Evolutionary conservation across 2,797 vertebrate genomes (phyloP).

Genomic region (Anguilla obscura): DNA sequence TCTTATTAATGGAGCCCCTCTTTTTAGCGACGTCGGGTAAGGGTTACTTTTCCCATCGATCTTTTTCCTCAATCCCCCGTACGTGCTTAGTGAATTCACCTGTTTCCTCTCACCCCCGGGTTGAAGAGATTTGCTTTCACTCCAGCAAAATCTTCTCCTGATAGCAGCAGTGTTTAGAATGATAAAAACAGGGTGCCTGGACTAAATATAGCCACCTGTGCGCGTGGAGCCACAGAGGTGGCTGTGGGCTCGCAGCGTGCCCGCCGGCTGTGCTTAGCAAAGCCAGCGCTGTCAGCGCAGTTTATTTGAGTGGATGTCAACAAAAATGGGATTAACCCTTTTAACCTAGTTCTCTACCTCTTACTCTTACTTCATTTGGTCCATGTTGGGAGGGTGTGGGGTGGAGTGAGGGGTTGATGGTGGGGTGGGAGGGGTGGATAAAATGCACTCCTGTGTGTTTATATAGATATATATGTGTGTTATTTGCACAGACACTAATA

Average conservation of each 20-base stretch:
- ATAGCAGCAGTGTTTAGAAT: slow-evolving; percentile 43
- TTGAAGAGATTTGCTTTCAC: slow-evolving; percentile 60
- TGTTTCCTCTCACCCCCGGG: slow-evolving; percentile 54
- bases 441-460: neutral
- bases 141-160: slow-evolving; percentile 62
- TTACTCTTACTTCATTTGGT: slow-evolving; percentile 47
- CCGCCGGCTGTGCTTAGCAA: slow-evolving; percentile 59
- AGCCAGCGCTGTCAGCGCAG: slow-evolving; percentile 58
- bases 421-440: neutral
- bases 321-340: slow-evolving; percentile 69
- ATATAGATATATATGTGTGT: neutral
- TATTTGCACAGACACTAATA: neutral
- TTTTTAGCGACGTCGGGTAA: slow-evolving; percentile 47
- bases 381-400: slow-evolving; percentile 37
- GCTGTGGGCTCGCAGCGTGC: slow-evolving; percentile 60
- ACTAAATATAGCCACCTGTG: slow-evolving; percentile 65
- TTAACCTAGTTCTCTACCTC: slow-evolving; percentile 49
- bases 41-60: slow-evolving; percentile 29
- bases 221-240: slow-evolving; percentile 57
- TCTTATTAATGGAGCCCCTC: slow-evolving; percentile 52
- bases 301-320: slow-evolving; percentile 64
- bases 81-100: slow-evolving; percentile 57
- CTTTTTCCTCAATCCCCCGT: slow-evolving; percentile 37
- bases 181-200: slow-evolving; percentile 56
- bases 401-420: neutral